Percentiles rank a stretch among this genome's conserved stretches.
phyloP scores from a whole-genome alignment of 2,113 vertebrate species.

The Onychostoma macrolepis region DNA sequence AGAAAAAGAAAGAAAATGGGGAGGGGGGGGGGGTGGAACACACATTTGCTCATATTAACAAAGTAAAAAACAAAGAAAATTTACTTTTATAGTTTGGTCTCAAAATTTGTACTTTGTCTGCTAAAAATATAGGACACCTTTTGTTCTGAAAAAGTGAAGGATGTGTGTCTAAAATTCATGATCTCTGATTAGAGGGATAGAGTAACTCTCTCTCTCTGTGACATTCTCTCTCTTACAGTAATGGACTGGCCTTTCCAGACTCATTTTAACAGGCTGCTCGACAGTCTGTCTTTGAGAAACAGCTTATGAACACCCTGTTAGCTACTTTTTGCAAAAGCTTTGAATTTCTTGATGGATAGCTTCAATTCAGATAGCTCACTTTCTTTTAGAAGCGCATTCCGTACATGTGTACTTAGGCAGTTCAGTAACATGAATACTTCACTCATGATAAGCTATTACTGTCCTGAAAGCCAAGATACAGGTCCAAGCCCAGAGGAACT shows the following conservation, averaged over 20 bases:
- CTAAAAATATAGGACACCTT: not conserved
- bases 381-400: not conserved
- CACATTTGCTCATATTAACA: not conserved
- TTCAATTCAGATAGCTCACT: conserved; percentile 1
- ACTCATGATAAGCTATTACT: not conserved
- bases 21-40: no score
- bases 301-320: conserved; percentile 7
- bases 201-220: not conserved
- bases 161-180: not conserved
- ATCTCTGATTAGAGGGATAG: not conserved
- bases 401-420: not conserved
- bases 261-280: conserved; percentile 41
- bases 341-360: conserved; percentile 3
- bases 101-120: not conserved
- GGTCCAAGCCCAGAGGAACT: not conserved
- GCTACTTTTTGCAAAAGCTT: not conserved
- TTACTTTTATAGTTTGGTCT: not conserved
- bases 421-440: not conserved
- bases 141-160: not conserved
- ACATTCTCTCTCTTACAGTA: not conserved
- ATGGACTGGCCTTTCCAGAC: conserved; percentile 22
- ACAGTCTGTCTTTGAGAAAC: conserved; percentile 25
- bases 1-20: not conserved
- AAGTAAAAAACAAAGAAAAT: not conserved
- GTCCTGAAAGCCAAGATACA: not conserved